Percentiles rank a stretch among this genome's conserved stretches.
Evolutionary conservation across 1,140 invertebrate species (phyloP).

Genomic region (Fopius arisanus): DNA sequence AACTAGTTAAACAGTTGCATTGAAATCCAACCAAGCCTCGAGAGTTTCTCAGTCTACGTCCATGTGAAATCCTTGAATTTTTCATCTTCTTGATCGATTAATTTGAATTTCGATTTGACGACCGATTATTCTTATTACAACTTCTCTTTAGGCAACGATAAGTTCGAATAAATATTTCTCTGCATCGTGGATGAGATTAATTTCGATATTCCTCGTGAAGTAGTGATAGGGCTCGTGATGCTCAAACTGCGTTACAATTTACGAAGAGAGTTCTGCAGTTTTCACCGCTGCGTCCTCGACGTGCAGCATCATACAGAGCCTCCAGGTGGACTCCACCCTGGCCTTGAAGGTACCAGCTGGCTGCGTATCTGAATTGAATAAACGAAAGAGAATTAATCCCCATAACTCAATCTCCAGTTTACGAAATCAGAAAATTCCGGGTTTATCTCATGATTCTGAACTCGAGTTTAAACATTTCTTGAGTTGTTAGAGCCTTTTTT

Average conservation of each 20-base stretch:
- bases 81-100: constrained; percentile 22
- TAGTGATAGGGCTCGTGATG: not conserved
- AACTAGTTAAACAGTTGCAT: not conserved
- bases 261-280: constrained; percentile 84
- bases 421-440: no score
- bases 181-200: not conserved
- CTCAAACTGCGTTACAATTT: constrained; percentile 85
- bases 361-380: constrained; percentile 74
- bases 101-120: not conserved
- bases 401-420: no score
- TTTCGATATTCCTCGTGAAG: not conserved
- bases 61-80: constrained; percentile 30
- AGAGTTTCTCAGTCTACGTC: constrained; percentile 44
- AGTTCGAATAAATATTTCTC: not conserved
- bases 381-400: no score
- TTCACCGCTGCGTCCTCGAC: constrained; percentile 82
- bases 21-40: constrained; percentile 32
- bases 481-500: not conserved
- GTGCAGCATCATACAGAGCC: constrained; percentile 81
- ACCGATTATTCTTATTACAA: constrained; percentile 6
- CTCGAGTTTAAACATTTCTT: no score
- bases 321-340: constrained; percentile 79
- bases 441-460: no score
- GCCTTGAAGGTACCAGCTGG: constrained; percentile 83
- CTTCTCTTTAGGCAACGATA: not conserved